Evolutionary conservation across 2,113 vertebrate genomes (phyloP).

Genomic region (Gallinago media): DNA sequence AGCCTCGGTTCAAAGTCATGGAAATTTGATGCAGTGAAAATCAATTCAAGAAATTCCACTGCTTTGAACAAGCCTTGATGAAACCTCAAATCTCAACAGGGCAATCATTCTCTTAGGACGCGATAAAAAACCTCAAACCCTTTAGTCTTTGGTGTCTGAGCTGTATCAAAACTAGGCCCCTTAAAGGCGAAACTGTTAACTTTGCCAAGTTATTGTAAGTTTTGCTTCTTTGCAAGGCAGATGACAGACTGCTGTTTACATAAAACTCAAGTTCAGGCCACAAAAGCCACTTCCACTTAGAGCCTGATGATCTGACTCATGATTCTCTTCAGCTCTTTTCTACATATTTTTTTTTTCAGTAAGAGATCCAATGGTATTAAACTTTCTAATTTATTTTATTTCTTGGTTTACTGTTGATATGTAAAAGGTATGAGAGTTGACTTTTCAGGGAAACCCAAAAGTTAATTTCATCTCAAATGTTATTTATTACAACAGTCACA

Average conservation of each 20-base stretch:
- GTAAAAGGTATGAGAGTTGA: neutral
- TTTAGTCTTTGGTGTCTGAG: neutral
- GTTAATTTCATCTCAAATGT: neutral
- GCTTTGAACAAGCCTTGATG: conserved; percentile 14
- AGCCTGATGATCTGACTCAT: neutral
- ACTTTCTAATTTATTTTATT: neutral
- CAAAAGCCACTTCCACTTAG: conserved; percentile 49
- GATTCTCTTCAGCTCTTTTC: neutral
- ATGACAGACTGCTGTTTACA: conserved; percentile 44
- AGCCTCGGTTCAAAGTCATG: conserved; percentile 21
- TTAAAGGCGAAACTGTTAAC: neutral
- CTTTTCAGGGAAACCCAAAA: neutral
- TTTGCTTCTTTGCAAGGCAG: conserved; percentile 21
- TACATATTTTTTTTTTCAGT: neutral
- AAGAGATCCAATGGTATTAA: neutral
- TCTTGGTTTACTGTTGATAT: neutral
- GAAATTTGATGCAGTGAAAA: conserved; percentile 57
- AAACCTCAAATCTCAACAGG: conserved; percentile 42
- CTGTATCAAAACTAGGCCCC: conserved; percentile 26
- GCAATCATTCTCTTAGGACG: conserved; percentile 11
- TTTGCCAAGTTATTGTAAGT: neutral
- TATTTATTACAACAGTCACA: neutral
- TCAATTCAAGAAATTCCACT: conserved; percentile 34
- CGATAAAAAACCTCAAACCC: conserved; percentile 2
- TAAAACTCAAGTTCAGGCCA: conserved; percentile 29